Conservation (phyloP, 1,140 invertebrate genomes). For the Drosophila nannoptera region DNA sequence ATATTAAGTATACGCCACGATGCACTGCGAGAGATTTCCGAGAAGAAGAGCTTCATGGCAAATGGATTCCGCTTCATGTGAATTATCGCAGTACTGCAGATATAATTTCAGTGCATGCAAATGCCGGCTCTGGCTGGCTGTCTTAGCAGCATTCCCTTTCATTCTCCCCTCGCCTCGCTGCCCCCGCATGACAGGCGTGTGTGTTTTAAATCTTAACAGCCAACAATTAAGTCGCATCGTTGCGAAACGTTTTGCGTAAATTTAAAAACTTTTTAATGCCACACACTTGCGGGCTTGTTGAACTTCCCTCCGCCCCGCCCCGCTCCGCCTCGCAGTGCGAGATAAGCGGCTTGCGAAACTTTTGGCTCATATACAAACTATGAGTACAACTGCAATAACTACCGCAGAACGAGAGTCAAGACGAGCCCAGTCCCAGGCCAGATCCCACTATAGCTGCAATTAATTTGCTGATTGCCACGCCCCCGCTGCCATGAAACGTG, state of each 20-base stretch:
- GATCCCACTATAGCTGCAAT: slow-evolving; percentile 59
- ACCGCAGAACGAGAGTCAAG: slow-evolving; percentile 33
- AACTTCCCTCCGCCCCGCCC: slow-evolving; percentile 47
- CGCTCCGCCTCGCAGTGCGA: slow-evolving; percentile 28
- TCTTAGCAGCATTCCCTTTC: not conserved
- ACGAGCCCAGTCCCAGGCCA: slow-evolving; percentile 19
- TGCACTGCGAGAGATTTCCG: too few relatives aligned
- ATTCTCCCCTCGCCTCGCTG: not conserved
- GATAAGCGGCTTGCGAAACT: slow-evolving; percentile 68
- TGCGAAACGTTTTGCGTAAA: slow-evolving; percentile 70
- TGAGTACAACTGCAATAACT: slow-evolving; percentile 60
- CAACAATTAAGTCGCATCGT: slow-evolving; percentile 75
- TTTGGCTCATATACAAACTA: slow-evolving; percentile 58
- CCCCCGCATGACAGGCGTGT: slow-evolving; percentile 22
- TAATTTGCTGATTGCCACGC: slow-evolving; percentile 51
- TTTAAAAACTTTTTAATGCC: slow-evolving; percentile 74
- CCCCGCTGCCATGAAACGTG: slow-evolving; percentile 58
- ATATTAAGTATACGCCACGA: too few relatives aligned
- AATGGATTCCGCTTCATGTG: too few relatives aligned
- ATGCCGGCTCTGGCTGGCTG: too few relatives aligned
- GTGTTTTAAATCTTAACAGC: slow-evolving; percentile 72
- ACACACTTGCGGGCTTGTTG: slow-evolving; percentile 74
- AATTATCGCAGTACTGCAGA: too few relatives aligned
- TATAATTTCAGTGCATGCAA: not conserved
- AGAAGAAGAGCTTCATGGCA: too few relatives aligned